A percentile compares a stretch with the other conserved stretches of the same genome.
Conservation (phyloP, 2,797 vertebrate genomes). For the Salarias fasciatus region DNA sequence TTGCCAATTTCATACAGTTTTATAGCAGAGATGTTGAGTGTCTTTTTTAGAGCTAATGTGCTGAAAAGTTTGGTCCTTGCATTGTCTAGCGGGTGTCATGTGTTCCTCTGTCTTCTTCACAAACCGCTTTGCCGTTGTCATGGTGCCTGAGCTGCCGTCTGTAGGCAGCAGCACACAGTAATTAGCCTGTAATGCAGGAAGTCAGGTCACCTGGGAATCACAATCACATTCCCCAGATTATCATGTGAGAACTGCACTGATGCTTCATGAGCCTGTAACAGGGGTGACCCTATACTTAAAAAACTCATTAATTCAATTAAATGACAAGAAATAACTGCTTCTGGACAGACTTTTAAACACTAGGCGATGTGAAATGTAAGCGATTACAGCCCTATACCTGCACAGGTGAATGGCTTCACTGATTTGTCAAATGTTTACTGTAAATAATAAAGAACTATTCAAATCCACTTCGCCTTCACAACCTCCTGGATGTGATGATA, state of each 20-base stretch:
- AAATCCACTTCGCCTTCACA: no score
- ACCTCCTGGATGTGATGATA: no score
- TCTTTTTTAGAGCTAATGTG: neutral
- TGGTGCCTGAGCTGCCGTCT: conserved; percentile 48
- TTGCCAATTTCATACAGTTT: neutral
- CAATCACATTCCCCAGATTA: conserved; percentile 9
- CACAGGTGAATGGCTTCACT: no score
- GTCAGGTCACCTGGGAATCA: conserved; percentile 26
- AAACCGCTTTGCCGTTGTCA: conserved; percentile 81
- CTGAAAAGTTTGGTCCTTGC: conserved; percentile 4
- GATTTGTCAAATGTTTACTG: no score
- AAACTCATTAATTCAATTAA: no score
- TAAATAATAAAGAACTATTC: no score
- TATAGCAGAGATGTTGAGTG: neutral
- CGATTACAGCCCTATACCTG: no score
- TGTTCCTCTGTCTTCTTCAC: conserved; percentile 32
- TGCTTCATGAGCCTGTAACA: conserved; percentile 1
- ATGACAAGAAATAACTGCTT: no score
- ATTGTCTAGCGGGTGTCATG: conserved; percentile 14
- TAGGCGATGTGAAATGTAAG: no score
- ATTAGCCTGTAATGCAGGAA: conserved; percentile 29
- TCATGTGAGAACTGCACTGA: neutral
- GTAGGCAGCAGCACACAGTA: conserved; percentile 25
- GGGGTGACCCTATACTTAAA: no score
- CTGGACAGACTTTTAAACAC: no score